A percentile compares a stretch with the other conserved stretches of the same genome.
phyloP scores from a whole-genome alignment of 2,888 invertebrate genomes.

The Atherix ibis region DNA sequence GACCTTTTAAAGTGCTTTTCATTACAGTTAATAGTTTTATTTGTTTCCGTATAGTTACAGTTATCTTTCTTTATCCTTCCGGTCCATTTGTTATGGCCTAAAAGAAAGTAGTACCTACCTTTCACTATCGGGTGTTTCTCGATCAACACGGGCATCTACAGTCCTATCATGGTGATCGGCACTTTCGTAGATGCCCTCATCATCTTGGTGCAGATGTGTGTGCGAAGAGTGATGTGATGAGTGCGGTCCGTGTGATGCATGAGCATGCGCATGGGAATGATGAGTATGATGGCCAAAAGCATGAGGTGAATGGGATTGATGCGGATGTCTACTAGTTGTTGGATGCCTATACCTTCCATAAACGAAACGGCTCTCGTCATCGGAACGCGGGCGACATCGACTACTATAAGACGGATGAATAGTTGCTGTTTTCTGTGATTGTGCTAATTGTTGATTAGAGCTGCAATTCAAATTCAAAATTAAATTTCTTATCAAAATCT shows the following conservation, averaged over 20 bases:
- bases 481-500: conserved; percentile 1
- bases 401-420: conserved; percentile 38
- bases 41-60: too few relatives aligned
- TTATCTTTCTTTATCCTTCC: too few relatives aligned
- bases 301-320: conserved; percentile 38
- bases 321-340: conserved; percentile 32
- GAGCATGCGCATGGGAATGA: conserved; percentile 34
- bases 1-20: too few relatives aligned
- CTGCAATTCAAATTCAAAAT: conserved; percentile 14
- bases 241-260: conserved; percentile 33
- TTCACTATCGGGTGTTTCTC: conserved; percentile 76
- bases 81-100: conserved; percentile 9
- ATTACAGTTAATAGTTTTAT: too few relatives aligned
- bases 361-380: conserved; percentile 59
- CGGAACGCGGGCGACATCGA: conserved; percentile 42
- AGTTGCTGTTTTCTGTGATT: conserved; percentile 36
- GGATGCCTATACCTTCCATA: conserved; percentile 49
- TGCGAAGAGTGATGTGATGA: conserved; percentile 39
- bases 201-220: conserved; percentile 48
- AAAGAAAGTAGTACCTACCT: conserved; percentile 42
- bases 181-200: conserved; percentile 77
- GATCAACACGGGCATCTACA: conserved; percentile 49
- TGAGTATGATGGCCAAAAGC: conserved; percentile 36
- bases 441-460: conserved; percentile 35
- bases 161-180: conserved; percentile 59